Base-by-base conservation (phyloP, 2,797 vertebrate genomes). In the Sebastes taczanowskii region DNA sequence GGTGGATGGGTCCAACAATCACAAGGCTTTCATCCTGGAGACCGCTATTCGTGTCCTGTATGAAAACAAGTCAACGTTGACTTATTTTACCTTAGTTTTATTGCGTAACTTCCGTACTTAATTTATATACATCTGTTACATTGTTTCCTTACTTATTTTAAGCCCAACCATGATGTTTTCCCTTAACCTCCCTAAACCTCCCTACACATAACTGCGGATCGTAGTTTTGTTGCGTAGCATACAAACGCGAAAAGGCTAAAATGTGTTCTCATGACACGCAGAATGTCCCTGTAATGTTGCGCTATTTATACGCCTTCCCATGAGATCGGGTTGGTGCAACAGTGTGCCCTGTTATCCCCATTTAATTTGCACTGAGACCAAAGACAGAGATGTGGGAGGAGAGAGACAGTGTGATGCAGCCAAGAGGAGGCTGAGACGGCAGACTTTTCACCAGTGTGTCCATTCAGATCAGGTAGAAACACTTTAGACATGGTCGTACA, bases 41-140 rank as follows among this genome's bases (percentile, higher is more conserved):
- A 46, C 42, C 14, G 42, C 42, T 46, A 0, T 46, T 46, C 0
- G 0, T 7, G 42, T 46, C 1, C 42, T 0, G 6, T 7, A 7
- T 46, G 42, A 46, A 7, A 46, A 6, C 42, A 46, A 42, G 38
- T 42, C 14, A 42, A 42, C 14, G 38, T 42, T 46, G 46, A 52
- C 46, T 18, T 52, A 52, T 52, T 52, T 52, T 52, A 52, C 46
- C 46, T 52, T n/a, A 52, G 46, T 52, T 52, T 52, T 52, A 7
- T n/a, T n/a, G 8, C 20, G 3, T n/a, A 1, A 9, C 46, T 52
- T 52, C 7, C 46, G 20, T n/a, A n/a, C 46, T 52, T 46, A 7
- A 16, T 46, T 16, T 16, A 46, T 46, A 46, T 49, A 49, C 7
- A 18, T 46, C 42, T 49, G 6, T 20, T 18, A 49, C 42, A 8